A percentile compares a stretch with the other conserved stretches of the same genome.
Evolutionary conservation across 2,113 vertebrate species (phyloP).

Genomic region (Mixornis gularis): DNA sequence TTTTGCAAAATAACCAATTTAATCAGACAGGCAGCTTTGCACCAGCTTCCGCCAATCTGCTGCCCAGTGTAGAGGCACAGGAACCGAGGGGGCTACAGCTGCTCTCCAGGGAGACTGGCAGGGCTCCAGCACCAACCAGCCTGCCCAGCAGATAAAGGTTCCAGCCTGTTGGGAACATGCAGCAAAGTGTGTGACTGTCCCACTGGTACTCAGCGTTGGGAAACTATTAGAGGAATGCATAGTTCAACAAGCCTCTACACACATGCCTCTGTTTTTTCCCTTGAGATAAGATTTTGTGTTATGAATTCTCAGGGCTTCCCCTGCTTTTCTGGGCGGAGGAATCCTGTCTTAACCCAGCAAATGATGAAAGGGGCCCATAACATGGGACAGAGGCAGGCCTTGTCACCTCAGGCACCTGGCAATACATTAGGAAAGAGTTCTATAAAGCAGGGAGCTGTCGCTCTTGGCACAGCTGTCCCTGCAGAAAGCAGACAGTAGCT

Average conservation of each 20-base stretch:
- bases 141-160: slow-evolving; percentile 33
- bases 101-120: slow-evolving; percentile 1
- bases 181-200: slow-evolving; percentile 24
- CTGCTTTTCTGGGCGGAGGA: slow-evolving; percentile 21
- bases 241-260: slow-evolving; percentile 22
- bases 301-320: slow-evolving; percentile 44
- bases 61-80: neutral
- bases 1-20: slow-evolving; percentile 46
- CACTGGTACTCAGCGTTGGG: neutral
- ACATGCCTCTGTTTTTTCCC: slow-evolving; percentile 7
- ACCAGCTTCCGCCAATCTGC: neutral
- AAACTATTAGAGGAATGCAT: slow-evolving; percentile 46
- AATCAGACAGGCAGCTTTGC: slow-evolving; percentile 34
- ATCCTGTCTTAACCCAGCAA: neutral
- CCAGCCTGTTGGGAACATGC: neutral
- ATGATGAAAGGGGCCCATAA: neutral
- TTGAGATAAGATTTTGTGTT: slow-evolving; percentile 9
- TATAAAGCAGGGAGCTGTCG: neutral
- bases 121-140: neutral
- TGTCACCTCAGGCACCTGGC: neutral
- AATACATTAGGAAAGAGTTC: neutral
- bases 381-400: neutral
- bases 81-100: neutral
- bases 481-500: neutral
- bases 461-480: neutral